A percentile compares a stretch with the other conserved stretches of the same genome.
These are phyloP conservation scores for Coenonympha arcania DNA, from an alignment of 2,888 invertebrate species.

Conservation along the genomic window DNA sequence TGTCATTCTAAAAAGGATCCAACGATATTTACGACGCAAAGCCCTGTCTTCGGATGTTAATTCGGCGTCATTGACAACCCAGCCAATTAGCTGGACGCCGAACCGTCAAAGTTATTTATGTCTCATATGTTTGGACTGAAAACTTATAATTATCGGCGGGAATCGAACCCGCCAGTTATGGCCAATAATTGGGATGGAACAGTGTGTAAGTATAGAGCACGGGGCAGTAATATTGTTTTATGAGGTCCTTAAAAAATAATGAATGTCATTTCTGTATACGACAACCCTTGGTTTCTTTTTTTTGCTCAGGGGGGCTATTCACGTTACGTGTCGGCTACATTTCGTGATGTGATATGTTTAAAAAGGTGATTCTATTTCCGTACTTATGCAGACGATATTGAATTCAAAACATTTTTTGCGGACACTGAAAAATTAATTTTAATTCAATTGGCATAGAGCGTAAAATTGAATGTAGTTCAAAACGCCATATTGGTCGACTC, in stretches of 20 bases:
- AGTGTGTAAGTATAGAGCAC: constrained; percentile 58
- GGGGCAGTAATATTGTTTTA: constrained; percentile 58
- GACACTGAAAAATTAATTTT: too few species aligned
- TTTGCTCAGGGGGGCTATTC: too few species aligned
- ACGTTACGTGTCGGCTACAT: too few species aligned
- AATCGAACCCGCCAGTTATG: constrained; percentile 64
- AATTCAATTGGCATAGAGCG: too few species aligned
- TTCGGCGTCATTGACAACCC: constrained; percentile 28
- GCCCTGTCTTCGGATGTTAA: constrained; percentile 6
- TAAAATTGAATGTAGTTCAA: too few species aligned
- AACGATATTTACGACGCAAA: not conserved
- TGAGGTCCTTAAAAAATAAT: constrained; percentile 61
- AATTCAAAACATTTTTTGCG: too few species aligned
- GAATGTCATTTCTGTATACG: constrained; percentile 51
- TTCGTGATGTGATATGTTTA: too few species aligned
- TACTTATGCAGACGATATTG: too few species aligned
- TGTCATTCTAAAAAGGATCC: too few species aligned
- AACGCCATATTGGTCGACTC: too few species aligned
- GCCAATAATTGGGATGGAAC: constrained; percentile 65
- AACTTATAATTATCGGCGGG: constrained; percentile 61
- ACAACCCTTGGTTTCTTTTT: constrained; percentile 36
- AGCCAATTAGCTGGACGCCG: constrained; percentile 32
- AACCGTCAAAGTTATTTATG: constrained; percentile 41
- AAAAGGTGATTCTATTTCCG: too few species aligned
- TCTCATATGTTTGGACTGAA: constrained; percentile 36